Percentiles rank a stretch among this genome's conserved stretches.
Evolutionary conservation across 2,888 invertebrate species (phyloP).

Genomic region (Cataglyphis altisquamis): DNA sequence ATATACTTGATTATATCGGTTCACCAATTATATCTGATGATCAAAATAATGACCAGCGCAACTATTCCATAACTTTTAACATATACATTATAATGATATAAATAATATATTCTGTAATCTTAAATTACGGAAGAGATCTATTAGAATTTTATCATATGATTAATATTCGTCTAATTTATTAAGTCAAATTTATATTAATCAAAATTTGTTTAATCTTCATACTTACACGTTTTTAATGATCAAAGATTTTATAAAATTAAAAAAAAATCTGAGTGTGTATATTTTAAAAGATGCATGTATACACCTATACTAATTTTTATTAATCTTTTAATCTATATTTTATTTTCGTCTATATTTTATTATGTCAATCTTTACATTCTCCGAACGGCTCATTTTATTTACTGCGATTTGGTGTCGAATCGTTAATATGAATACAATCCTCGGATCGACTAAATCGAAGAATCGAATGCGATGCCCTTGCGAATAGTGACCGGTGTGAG

Average conservation of each 20-base stretch:
- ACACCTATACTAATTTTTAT: background rate
- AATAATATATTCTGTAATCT: background rate
- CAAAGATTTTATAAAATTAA: background rate
- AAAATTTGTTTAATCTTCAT: background rate
- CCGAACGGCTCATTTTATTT: background rate
- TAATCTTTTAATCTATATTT: background rate
- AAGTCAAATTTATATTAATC: background rate
- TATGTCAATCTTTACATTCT: background rate
- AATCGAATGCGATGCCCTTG: slow-evolving; percentile 64
- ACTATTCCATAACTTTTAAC: background rate
- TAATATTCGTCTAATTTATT: slow-evolving; percentile 8
- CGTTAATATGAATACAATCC: slow-evolving; percentile 70
- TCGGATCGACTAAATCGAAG: slow-evolving; percentile 71
- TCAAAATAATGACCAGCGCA: slow-evolving; percentile 4
- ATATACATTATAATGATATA: background rate
- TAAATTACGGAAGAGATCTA: background rate
- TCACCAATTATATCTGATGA: background rate
- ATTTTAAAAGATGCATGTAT: background rate
- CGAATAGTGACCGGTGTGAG: slow-evolving; percentile 80
- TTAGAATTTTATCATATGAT: background rate
- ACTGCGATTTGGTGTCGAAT: slow-evolving; percentile 26
- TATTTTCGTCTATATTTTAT: background rate
- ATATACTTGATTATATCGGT: slow-evolving; percentile 60
- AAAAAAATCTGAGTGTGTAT: background rate
- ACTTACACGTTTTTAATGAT: background rate